Percentiles rank a stretch among this genome's conserved stretches.
These are phyloP conservation scores for Hylomyscus alleni DNA, from an alignment of 2,797 vertebrate species.

Conservation along the genomic window DNA sequence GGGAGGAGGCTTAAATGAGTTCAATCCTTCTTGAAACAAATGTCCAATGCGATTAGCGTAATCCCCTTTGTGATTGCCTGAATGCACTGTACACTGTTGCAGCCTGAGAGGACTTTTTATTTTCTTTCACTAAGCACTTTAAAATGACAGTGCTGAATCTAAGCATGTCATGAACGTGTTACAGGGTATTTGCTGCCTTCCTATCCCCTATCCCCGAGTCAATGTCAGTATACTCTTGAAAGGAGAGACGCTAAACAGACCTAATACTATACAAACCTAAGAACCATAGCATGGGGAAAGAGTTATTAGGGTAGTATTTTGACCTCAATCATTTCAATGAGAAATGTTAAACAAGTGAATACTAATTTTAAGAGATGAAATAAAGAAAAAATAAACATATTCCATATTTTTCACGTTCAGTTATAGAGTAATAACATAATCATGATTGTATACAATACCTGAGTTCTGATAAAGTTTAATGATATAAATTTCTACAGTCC, in stretches of 20 bases:
- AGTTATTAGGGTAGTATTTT: not conserved
- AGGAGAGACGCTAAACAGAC: not conserved
- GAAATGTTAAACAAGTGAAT: not conserved
- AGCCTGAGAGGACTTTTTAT: not conserved
- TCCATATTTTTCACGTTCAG: not conserved
- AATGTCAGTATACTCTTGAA: slow-evolving; percentile 37
- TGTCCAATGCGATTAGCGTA: not conserved
- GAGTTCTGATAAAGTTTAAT: not conserved
- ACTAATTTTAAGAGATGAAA: not conserved
- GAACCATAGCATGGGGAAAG: not conserved
- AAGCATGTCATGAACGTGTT: not conserved
- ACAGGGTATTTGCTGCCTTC: not conserved
- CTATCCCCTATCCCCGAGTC: not conserved
- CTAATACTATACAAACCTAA: slow-evolving; percentile 2
- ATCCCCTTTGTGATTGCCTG: not conserved
- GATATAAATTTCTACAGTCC: not conserved
- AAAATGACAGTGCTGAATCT: not conserved
- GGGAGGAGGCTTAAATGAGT: not conserved
- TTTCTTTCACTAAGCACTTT: not conserved
- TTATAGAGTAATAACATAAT: not conserved
- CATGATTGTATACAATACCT: not conserved
- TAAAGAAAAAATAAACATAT: not conserved
- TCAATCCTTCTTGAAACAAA: slow-evolving; percentile 34
- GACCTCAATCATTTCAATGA: not conserved
- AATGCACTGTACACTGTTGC: not conserved